phyloP scores from a whole-genome alignment of 1,140 invertebrate genomes.

The Achroia grisella region DNA sequence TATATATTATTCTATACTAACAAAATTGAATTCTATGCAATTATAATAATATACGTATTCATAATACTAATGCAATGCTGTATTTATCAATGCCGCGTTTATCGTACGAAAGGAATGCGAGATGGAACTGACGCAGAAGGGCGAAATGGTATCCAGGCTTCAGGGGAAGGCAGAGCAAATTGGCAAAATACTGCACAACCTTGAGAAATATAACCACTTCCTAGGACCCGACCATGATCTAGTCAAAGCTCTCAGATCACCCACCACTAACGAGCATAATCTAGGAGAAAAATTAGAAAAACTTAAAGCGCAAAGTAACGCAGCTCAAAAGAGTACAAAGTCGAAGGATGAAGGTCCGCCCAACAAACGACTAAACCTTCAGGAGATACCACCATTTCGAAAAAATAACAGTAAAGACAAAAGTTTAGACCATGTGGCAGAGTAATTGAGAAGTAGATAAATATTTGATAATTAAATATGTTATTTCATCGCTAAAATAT shows the following conservation, averaged over 20 bases:
- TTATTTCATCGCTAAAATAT: neutral
- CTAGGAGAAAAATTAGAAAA: slow-evolving; percentile 47
- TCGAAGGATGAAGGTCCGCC: slow-evolving; percentile 65
- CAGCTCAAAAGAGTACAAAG: slow-evolving; percentile 49
- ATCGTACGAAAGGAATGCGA: slow-evolving; percentile 87
- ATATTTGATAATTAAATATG: too few relatives aligned
- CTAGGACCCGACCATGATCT: slow-evolving; percentile 76
- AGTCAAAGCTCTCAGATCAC: slow-evolving; percentile 74
- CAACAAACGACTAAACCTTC: slow-evolving; percentile 62
- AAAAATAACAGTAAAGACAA: slow-evolving; percentile 44
- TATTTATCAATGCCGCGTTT: slow-evolving; percentile 66
- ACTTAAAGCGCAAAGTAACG: slow-evolving; percentile 38
- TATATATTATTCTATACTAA: neutral
- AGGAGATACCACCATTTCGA: slow-evolving; percentile 72
- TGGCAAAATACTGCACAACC: slow-evolving; percentile 90
- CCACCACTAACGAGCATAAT: slow-evolving; percentile 66
- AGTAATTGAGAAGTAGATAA: slow-evolving; percentile 9
- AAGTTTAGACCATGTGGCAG: slow-evolving; percentile 15
- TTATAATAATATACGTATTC: slow-evolving; percentile 18
- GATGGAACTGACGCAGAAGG: slow-evolving; percentile 92
- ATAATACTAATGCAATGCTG: slow-evolving; percentile 55
- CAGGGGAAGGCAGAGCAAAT: slow-evolving; percentile 93
- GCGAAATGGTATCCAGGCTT: slow-evolving; percentile 91
- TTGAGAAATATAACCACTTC: slow-evolving; percentile 88
- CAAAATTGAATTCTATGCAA: slow-evolving; percentile 4